Percentiles rank a stretch among this genome's conserved stretches.
Evolutionary conservation across 2,113 vertebrate genomes (phyloP).

Genomic region (Pseudopodoces humilis): DNA sequence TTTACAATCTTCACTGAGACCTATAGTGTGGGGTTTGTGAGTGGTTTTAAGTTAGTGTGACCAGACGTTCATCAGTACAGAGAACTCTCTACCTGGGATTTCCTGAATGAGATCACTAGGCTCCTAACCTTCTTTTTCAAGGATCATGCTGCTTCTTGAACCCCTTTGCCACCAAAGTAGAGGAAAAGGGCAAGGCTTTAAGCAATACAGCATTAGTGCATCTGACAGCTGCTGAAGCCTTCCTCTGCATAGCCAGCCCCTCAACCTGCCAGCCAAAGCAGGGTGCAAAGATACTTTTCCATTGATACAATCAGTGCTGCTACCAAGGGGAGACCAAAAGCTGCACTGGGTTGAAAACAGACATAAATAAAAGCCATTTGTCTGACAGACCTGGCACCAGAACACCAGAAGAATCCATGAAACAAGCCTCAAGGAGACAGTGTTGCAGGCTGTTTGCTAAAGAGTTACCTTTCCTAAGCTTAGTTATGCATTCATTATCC

Average conservation of each 20-base stretch:
- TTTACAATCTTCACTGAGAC: not conserved
- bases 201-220: not conserved
- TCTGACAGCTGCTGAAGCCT: not conserved
- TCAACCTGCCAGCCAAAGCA: not conserved
- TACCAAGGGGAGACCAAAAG: not conserved
- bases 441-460: not conserved
- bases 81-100: not conserved
- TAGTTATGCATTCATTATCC: not conserved
- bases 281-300: not conserved
- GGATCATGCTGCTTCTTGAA: not conserved
- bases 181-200: not conserved
- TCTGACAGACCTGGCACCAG: not conserved
- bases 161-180: accelerated
- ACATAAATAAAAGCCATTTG: not conserved
- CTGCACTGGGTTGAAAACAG: not conserved
- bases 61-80: not conserved
- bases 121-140: not conserved
- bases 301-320: not conserved
- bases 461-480: not conserved
- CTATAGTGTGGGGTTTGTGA: not conserved
- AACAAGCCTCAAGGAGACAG: not conserved
- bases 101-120: not conserved
- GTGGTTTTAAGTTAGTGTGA: not conserved
- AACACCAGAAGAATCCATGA: not conserved
- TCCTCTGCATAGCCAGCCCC: accelerated